Percentiles rank a stretch among this genome's conserved stretches.
Evolutionary conservation across 2,888 invertebrate species (phyloP).

Genomic region (Ormyrus labotus): DNA sequence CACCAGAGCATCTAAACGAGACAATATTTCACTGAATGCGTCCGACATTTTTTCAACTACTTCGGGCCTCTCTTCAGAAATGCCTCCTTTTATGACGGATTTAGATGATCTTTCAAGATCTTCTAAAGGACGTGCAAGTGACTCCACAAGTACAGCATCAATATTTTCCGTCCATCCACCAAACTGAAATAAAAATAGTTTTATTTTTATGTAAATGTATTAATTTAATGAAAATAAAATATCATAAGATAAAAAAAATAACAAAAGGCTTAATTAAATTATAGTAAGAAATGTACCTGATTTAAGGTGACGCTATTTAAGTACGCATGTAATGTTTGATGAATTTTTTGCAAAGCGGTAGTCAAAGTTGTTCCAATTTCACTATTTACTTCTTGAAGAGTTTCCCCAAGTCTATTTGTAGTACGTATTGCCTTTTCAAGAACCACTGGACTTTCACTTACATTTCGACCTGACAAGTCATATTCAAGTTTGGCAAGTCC

Average conservation of each 20-base stretch:
- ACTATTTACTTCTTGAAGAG: conserved; percentile 33
- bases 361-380: conserved; percentile 37
- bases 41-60: conserved; percentile 59
- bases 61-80: conserved; percentile 39
- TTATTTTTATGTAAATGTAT: neutral
- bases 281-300: conserved; percentile 56
- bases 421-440: conserved; percentile 67
- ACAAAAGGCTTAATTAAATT: conserved; percentile 6
- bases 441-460: conserved; percentile 66
- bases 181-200: conserved; percentile 39
- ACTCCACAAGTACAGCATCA: conserved; percentile 71
- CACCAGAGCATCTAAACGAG: conserved; percentile 65
- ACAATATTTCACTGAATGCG: conserved; percentile 66
- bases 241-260: neutral
- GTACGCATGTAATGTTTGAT: conserved; percentile 60
- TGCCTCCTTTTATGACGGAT: conserved; percentile 45
- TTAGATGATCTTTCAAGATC: conserved; percentile 60
- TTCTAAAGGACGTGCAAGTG: conserved; percentile 68
- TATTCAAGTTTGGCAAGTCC: conserved; percentile 69
- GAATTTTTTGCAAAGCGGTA: conserved; percentile 57
- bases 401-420: conserved; percentile 60
- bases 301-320: conserved; percentile 63
- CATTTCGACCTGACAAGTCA: conserved; percentile 65
- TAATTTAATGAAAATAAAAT: neutral
- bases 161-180: conserved; percentile 68